Evolutionary conservation across 2,113 vertebrate species (phyloP).

Genomic region (Acinonyx jubatus): DNA sequence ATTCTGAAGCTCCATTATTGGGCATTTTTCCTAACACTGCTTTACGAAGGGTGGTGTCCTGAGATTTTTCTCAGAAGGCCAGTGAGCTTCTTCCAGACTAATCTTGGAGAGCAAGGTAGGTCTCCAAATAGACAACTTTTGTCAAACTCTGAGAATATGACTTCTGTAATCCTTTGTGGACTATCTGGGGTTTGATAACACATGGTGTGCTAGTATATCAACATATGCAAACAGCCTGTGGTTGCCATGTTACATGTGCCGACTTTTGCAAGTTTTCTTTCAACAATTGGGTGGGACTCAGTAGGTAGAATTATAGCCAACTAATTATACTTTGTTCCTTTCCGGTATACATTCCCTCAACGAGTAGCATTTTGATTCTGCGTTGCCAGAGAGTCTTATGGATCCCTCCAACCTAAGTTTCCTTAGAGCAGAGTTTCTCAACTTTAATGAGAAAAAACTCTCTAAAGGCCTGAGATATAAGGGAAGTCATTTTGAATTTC

Average conservation of each 20-base stretch:
- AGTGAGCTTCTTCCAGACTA: not conserved
- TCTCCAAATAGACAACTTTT: not conserved
- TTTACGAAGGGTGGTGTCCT: not conserved
- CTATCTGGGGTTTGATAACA: not conserved
- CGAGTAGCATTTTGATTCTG: not conserved
- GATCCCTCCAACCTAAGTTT: not conserved
- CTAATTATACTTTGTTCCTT: not conserved
- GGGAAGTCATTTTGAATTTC: not conserved
- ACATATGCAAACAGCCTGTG: not conserved
- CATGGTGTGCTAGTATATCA: rapidly evolving
- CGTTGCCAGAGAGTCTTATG: not conserved
- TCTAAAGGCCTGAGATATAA: not conserved
- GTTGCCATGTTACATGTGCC: not conserved
- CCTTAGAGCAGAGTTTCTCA: not conserved
- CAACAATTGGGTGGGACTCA: not conserved
- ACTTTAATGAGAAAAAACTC: not conserved
- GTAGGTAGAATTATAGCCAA: not conserved
- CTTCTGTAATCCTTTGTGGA: not conserved
- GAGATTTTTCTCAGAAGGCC: not conserved
- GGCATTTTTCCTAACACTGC: not conserved
- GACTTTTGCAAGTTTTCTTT: not conserved
- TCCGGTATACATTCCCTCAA: not conserved
- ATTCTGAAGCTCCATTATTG: not conserved
- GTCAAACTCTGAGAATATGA: not conserved
- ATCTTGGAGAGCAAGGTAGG: not conserved